Percentiles rank a stretch among this genome's conserved stretches.
These are phyloP conservation scores for Callinectes sapidus DNA, from an alignment of 2,888 invertebrate species.

Conservation along the genomic window DNA sequence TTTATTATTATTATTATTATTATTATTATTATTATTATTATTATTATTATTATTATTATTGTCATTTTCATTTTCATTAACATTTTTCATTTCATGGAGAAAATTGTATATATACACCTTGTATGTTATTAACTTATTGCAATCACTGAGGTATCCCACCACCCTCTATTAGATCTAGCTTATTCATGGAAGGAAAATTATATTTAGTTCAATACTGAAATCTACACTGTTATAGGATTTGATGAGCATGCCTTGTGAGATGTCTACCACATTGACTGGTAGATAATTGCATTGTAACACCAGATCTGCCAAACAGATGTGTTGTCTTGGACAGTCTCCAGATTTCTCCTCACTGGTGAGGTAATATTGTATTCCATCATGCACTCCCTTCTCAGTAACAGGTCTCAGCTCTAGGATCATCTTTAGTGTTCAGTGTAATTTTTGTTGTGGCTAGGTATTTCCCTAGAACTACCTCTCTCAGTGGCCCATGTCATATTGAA, in stretches of 20 bases:
- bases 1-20: background rate
- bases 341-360: conserved; percentile 49
- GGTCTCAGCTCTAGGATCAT: conserved; percentile 64
- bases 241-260: conserved; percentile 60
- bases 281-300: conserved; percentile 42
- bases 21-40: background rate
- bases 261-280: conserved; percentile 44
- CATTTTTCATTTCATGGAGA: background rate
- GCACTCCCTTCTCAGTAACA: conserved; percentile 52
- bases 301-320: conserved; percentile 45
- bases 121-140: conserved; percentile 67
- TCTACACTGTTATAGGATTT: conserved; percentile 54
- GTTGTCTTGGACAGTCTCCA: conserved; percentile 35
- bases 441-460: conserved; percentile 61
- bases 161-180: conserved; percentile 53
- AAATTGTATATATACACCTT: conserved; percentile 62
- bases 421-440: conserved; percentile 65
- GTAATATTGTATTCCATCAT: conserved; percentile 46
- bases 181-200: conserved; percentile 52
- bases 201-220: conserved; percentile 54
- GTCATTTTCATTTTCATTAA: conserved; percentile 6
- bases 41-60: background rate
- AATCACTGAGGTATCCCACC: conserved; percentile 62
- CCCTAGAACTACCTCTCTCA: conserved; percentile 58
- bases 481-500: conserved; percentile 43